Conservation (phyloP, 2,113 vertebrate species). For the Lycaon pictus region DNA sequence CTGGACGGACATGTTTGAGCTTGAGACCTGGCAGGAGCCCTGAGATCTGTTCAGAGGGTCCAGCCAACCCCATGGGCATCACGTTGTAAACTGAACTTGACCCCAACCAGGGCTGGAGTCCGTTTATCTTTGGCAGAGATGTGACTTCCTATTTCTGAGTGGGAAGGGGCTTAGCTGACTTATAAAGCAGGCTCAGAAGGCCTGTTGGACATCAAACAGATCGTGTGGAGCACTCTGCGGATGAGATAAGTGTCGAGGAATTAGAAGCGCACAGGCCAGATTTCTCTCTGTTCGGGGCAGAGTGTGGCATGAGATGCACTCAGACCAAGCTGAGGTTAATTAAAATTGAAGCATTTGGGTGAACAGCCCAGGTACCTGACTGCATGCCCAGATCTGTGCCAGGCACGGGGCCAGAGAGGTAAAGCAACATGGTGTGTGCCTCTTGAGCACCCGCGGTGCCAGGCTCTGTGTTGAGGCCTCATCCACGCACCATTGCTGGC, state of each 20-base stretch:
- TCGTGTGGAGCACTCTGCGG: conserved; percentile 47
- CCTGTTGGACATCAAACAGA: conserved; percentile 76
- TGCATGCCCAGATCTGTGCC: conserved; percentile 73
- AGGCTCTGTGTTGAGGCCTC: not conserved
- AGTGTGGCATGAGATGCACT: conserved; percentile 61
- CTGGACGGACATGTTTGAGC: conserved; percentile 31
- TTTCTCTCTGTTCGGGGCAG: conserved; percentile 67
- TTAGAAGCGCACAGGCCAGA: conserved; percentile 80
- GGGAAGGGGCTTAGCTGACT: conserved; percentile 71
- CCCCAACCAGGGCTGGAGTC: conserved; percentile 63
- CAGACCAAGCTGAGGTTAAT: conserved; percentile 73
- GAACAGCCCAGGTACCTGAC: conserved; percentile 73
- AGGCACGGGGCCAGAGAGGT: conserved; percentile 65
- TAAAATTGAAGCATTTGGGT: conserved; percentile 76
- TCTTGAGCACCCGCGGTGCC: not conserved
- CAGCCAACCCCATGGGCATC: conserved; percentile 56
- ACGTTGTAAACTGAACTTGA: conserved; percentile 72
- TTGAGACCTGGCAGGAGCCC: conserved; percentile 44
- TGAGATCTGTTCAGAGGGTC: conserved; percentile 41
- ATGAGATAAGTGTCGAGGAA: conserved; percentile 85
- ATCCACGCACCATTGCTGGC: not conserved
- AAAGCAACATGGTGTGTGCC: conserved; percentile 66
- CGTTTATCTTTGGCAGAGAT: conserved; percentile 71
- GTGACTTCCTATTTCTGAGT: conserved; percentile 79
- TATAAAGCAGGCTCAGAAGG: conserved; percentile 72